Percentiles rank a stretch among this genome's conserved stretches.
phyloP scores from a whole-genome alignment of 2,113 vertebrate species.

The Pachyramphus minor region DNA sequence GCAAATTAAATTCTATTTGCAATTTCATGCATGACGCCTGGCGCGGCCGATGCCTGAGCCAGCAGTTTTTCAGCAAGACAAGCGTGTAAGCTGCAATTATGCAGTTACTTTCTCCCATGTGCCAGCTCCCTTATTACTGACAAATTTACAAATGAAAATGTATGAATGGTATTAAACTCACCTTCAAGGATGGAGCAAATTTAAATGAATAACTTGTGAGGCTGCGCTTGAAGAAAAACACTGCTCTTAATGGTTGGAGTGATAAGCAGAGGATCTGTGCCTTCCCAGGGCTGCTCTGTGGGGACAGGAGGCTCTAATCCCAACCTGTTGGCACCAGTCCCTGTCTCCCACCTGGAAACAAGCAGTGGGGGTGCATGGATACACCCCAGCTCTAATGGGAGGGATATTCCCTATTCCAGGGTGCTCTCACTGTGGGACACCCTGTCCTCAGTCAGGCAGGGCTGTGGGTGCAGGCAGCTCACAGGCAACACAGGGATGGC shows the following conservation, averaged over 20 bases:
- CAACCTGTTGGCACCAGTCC: background rate
- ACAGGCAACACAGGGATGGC: background rate
- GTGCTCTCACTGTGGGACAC: too few species aligned
- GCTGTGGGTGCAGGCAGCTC: background rate
- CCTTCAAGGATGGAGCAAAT: slow-evolving; percentile 62
- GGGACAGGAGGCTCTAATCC: background rate
- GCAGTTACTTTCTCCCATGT: slow-evolving; percentile 67
- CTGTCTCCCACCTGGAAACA: background rate
- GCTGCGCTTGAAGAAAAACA: background rate
- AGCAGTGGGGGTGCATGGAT: background rate
- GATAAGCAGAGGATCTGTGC: background rate
- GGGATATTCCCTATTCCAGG: fast-evolving
- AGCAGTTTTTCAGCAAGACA: slow-evolving; percentile 81
- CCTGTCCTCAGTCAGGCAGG: background rate
- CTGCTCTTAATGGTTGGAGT: background rate
- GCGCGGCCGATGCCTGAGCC: slow-evolving; percentile 43
- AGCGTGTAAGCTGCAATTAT: slow-evolving; percentile 78
- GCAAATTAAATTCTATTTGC: slow-evolving; percentile 83
- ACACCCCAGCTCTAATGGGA: background rate
- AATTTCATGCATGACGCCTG: slow-evolving; percentile 79
- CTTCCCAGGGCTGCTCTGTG: background rate
- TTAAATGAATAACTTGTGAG: slow-evolving; percentile 1
- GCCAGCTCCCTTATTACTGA: slow-evolving; percentile 65
- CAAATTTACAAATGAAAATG: slow-evolving; percentile 72
- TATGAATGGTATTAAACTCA: slow-evolving; percentile 68